Base-by-base conservation (phyloP, 1,140 invertebrate species). In the Hestina assimilis region DNA sequence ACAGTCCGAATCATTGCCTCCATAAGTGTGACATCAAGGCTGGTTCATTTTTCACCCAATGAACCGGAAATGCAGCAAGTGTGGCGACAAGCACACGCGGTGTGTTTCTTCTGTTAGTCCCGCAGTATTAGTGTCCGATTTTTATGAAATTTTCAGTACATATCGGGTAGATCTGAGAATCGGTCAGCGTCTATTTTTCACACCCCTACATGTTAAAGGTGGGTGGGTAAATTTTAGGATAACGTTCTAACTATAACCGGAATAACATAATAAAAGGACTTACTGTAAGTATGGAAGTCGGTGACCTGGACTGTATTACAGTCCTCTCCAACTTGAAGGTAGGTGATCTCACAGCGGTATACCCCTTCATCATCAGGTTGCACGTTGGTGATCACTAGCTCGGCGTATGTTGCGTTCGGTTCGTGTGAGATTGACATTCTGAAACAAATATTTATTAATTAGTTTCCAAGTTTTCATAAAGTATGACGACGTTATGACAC, bases 331-430 rank as follows among this genome's bases (percentile, higher is more conserved):
- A 95, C 94, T 72, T 94, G 93, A 4, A 95, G 82, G 81, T 96
- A 96, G 1, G 95, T 96, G 57, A 96, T 94, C 80, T 96, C 95
- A 76, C 95, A 96, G 64, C 94, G 94, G 89, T 95, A 96, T 5
- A 93, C 89, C 0, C 94, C 95, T 69, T 96, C 95, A 80, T 97
- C 95, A 43, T 92, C 90, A 7, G 94, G 88, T 47, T 92, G 89
- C 3, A 96, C 86, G 21, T 92, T 87, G 17, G 89, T 89, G 56
- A 96, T 93, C 71, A 92, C 90, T 69, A 95, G 83, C 69, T 92
- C 91, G 0, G 93, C 92, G 59, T 90, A 90, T 0, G 92, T 92
- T 4, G 89, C 89, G 75, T 93, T 92, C 3, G 89, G 82, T 19
- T 89, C 86, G 82, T 94, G 93, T 42, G 91, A 89, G 55, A 96